Percentiles rank a stretch among this genome's conserved stretches.
Evolutionary conservation across 2,797 vertebrate species (phyloP).

Genomic region (Odontamblyopus rebecca): DNA sequence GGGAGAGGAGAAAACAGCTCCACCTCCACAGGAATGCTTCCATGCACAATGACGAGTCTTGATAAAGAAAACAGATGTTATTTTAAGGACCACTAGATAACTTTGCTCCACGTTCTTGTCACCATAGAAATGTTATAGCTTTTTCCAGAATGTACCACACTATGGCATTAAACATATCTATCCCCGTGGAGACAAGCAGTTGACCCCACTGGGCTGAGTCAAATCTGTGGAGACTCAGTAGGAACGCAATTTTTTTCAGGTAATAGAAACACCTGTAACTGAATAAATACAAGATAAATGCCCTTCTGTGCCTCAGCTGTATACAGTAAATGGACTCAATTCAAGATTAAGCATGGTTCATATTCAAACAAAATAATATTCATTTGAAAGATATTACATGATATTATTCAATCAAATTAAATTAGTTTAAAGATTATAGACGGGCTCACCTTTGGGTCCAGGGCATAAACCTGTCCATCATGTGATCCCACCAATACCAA

Average conservation of each 20-base stretch:
- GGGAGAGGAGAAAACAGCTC: constrained; percentile 91
- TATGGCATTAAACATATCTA: neutral
- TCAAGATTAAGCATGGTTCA: neutral
- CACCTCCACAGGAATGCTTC: constrained; percentile 83
- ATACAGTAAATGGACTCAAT: neutral
- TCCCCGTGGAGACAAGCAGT: no score
- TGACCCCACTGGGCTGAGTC: no score
- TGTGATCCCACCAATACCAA: constrained; percentile 89
- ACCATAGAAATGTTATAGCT: neutral
- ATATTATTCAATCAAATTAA: neutral
- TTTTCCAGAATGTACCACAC: neutral
- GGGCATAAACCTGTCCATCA: constrained; percentile 87
- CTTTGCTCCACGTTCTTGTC: neutral
- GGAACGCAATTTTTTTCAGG: no score
- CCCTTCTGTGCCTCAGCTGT: no score
- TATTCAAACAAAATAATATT: neutral
- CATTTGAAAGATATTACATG: neutral
- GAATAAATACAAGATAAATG: no score
- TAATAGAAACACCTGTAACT: no score
- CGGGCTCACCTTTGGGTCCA: constrained; percentile 86
- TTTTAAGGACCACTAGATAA: neutral
- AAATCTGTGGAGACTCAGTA: no score
- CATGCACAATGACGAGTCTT: constrained; percentile 85
- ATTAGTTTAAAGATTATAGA: neutral
- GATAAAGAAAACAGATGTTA: constrained; percentile 11